Conservation (phyloP, 1,140 invertebrate genomes). For the Drosophila tsacasi region DNA sequence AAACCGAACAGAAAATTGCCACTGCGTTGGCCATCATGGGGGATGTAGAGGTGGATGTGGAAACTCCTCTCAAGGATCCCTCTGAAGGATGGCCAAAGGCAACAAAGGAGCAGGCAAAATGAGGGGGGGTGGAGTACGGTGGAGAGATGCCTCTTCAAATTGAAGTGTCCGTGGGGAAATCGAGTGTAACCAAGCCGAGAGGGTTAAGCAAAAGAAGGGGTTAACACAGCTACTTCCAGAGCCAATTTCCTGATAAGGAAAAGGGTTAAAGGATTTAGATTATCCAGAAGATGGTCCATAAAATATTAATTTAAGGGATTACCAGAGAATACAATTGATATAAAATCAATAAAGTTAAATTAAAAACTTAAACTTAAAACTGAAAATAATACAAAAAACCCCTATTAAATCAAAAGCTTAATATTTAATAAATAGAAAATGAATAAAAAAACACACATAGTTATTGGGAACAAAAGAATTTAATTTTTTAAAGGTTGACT, state of each 20-base stretch:
- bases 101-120: constrained; percentile 33
- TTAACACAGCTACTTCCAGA: constrained; percentile 9
- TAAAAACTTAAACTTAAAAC: neutral
- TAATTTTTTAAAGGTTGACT: neutral
- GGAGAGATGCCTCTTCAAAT: constrained; percentile 20
- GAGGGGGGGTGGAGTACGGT: neutral
- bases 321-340: neutral
- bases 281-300: neutral
- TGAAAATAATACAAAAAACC: neutral
- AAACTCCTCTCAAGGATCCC: constrained; percentile 31
- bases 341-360: neutral
- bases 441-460: too few species aligned
- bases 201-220: constrained; percentile 12
- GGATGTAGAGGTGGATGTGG: neutral
- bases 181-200: constrained; percentile 42
- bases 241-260: constrained; percentile 30
- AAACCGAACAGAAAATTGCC: constrained; percentile 30
- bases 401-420: too few species aligned
- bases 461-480: too few species aligned
- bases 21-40: constrained; percentile 5
- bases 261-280: constrained; percentile 3
- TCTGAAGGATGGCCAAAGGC: constrained; percentile 39
- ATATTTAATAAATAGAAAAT: neutral
- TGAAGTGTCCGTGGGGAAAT: constrained; percentile 57
- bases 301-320: neutral